These are phyloP conservation scores for Dryococelus australis DNA, from an alignment of 2,888 invertebrate species.

Conservation along the genomic window DNA sequence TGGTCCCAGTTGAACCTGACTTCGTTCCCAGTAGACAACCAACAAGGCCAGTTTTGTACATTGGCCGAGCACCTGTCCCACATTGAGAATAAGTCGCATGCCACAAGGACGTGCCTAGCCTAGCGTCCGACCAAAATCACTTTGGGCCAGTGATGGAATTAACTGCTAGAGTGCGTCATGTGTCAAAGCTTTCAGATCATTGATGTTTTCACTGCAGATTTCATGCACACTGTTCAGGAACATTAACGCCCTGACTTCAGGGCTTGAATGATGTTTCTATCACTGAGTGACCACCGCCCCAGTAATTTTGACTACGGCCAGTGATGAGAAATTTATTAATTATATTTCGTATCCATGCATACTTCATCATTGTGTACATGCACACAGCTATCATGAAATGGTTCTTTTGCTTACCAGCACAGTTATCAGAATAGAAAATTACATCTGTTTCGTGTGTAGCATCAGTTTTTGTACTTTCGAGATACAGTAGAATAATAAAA, in stretches of 20 bases:
- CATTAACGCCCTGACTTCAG: constrained; percentile 37
- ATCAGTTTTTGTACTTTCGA: constrained; percentile 33
- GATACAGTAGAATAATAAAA: constrained; percentile 45
- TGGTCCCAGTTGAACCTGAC: too few relatives aligned
- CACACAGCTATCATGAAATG: constrained; percentile 47
- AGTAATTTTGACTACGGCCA: constrained; percentile 50
- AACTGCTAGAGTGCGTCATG: too few relatives aligned
- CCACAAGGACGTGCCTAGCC: too few relatives aligned
- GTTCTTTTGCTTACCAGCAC: constrained; percentile 50
- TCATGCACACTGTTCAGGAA: constrained; percentile 34
- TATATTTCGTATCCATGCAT: constrained; percentile 45
- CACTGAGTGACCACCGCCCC: constrained; percentile 48
- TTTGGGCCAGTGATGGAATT: too few relatives aligned
- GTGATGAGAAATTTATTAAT: constrained; percentile 49
- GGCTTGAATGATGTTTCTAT: constrained; percentile 46
- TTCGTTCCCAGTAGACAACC: too few relatives aligned
- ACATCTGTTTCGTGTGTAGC: constrained; percentile 17
- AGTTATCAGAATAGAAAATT: constrained; percentile 51
- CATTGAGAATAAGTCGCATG: too few relatives aligned
- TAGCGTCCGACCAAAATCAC: too few relatives aligned
- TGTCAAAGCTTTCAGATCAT: constrained; percentile 28
- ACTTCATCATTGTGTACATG: constrained; percentile 43
- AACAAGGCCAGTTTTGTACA: too few relatives aligned
- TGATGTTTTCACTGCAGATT: constrained; percentile 13
- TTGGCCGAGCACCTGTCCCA: too few relatives aligned